Evolutionary conservation across 2,113 vertebrate species (phyloP).

Genomic region (Bufo gargarizans): DNA sequence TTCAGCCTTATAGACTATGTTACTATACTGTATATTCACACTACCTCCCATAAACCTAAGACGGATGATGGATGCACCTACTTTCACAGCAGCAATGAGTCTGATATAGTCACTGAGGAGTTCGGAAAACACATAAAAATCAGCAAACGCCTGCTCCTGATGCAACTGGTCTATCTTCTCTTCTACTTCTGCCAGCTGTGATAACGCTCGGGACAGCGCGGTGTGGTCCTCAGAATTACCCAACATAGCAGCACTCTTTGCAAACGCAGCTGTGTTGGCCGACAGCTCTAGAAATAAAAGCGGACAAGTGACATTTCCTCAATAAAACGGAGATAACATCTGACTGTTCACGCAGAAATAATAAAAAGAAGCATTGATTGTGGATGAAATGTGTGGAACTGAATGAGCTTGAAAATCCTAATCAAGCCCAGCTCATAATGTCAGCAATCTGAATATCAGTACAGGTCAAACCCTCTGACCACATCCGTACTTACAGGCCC

Average conservation of each 20-base stretch:
- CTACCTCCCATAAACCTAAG: not conserved
- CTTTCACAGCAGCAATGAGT: constrained; percentile 92
- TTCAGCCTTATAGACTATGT: no score
- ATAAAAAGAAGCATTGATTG: no score
- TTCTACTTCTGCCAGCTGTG: constrained; percentile 98
- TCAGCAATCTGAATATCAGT: no score
- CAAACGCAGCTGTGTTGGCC: constrained; percentile 91
- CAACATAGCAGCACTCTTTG: constrained; percentile 97
- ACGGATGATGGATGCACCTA: constrained; percentile 64
- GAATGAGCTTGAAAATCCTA: no score
- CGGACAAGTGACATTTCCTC: not conserved
- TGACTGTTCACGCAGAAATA: no score
- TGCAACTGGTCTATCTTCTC: constrained; percentile 97
- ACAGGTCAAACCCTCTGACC: no score
- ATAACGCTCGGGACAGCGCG: constrained; percentile 92
- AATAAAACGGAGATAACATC: no score
- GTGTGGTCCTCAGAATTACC: constrained; percentile 98
- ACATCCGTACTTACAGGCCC: no score
- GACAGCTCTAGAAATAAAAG: constrained; percentile 85
- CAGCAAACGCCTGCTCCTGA: constrained; percentile 94
- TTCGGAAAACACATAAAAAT: constrained; percentile 95
- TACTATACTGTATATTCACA: not conserved
- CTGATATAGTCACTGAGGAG: constrained; percentile 95
- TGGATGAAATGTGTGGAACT: no score
- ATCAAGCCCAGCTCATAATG: no score